Conservation (phyloP, 1,140 invertebrate genomes). For the Spodoptera frugiperda region DNA sequence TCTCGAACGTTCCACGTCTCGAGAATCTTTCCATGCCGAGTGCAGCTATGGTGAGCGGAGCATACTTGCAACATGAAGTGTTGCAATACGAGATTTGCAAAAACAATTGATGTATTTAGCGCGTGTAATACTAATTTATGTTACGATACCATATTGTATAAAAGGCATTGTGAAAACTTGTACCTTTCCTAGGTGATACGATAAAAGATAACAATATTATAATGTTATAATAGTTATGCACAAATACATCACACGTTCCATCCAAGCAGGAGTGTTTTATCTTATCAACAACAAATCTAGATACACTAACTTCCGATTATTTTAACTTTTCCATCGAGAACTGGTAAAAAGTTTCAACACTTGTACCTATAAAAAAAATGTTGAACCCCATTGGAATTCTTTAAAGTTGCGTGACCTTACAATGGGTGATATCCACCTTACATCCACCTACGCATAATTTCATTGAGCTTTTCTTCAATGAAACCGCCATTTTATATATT, state of each 20-base stretch:
- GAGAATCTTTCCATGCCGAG: constrained; percentile 55
- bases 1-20: constrained; percentile 73
- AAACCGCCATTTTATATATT: constrained; percentile 1
- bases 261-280: constrained; percentile 70
- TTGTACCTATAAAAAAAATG: constrained; percentile 5
- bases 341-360: constrained; percentile 52
- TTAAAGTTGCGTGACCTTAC: no score
- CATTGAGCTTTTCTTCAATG: constrained; percentile 10
- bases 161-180: constrained; percentile 50
- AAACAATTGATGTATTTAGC: constrained; percentile 6
- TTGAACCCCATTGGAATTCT: neutral
- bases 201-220: constrained; percentile 67
- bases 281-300: constrained; percentile 71
- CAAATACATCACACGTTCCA: constrained; percentile 73
- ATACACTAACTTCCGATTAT: constrained; percentile 72
- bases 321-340: constrained; percentile 60
- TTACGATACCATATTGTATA: constrained; percentile 24
- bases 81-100: constrained; percentile 6
- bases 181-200: constrained; percentile 65
- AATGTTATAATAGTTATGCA: constrained; percentile 61
- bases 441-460: neutral
- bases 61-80: neutral
- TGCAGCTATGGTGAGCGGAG: constrained; percentile 40
- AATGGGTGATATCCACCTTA: neutral
- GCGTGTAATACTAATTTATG: constrained; percentile 4